These are phyloP conservation scores for Xestoiulus laeticollis DNA, from an alignment of 2,888 invertebrate species.

Conservation along the genomic window DNA sequence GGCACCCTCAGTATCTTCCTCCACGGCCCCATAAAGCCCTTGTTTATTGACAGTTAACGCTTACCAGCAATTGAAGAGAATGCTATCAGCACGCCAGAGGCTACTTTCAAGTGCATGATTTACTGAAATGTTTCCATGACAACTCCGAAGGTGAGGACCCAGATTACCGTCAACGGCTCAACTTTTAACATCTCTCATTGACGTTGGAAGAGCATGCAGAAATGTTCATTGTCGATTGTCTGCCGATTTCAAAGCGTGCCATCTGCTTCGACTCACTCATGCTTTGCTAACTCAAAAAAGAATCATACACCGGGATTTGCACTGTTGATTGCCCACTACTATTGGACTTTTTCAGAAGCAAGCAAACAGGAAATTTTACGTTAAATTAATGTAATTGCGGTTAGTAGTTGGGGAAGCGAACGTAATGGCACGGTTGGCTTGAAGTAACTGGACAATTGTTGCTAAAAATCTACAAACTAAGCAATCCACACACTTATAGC, in stretches of 20 bases:
- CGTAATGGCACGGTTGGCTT: no score
- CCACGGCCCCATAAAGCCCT: neutral
- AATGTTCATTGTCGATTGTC: neutral
- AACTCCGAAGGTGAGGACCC: neutral
- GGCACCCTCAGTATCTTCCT: neutral
- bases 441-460: no score
- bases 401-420: neutral
- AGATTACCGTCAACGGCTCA: neutral
- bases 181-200: neutral
- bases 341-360: neutral
- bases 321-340: neutral
- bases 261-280: neutral
- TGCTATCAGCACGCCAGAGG: neutral
- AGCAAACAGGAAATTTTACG: neutral
- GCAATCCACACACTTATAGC: no score
- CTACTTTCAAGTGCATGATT: neutral
- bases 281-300: neutral
- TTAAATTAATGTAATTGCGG: neutral
- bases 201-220: neutral
- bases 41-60: slow-evolving; percentile 28
- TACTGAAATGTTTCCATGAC: slow-evolving; percentile 23
- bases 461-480: no score
- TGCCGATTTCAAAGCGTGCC: neutral
- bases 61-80: slow-evolving; percentile 15
- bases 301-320: neutral